Evolutionary conservation across 2,888 invertebrate species (phyloP).

Genomic region (Yponomeuta malinellus): DNA sequence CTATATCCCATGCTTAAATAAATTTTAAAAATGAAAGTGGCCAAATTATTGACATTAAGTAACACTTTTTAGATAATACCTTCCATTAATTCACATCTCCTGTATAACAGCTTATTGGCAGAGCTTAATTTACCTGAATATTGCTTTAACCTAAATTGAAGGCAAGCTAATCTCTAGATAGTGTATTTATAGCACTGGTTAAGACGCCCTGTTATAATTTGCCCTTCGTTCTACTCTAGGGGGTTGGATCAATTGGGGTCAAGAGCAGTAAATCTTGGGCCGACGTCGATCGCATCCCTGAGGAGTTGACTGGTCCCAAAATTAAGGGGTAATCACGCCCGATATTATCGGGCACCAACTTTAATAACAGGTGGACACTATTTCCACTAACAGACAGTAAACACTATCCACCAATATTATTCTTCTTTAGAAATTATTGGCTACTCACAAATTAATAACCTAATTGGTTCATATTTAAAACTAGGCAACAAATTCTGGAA

Average conservation of each 20-base stretch:
- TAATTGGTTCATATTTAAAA: too few relatives aligned
- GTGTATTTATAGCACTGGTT: neutral
- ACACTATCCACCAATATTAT: neutral
- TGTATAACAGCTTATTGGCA: too few relatives aligned
- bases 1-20: too few relatives aligned
- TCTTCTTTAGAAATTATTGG: too few relatives aligned
- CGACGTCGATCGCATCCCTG: conserved; percentile 38
- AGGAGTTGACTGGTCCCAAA: conserved; percentile 38
- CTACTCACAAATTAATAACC: too few relatives aligned
- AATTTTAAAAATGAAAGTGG: too few relatives aligned
- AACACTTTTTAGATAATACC: too few relatives aligned
- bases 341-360: neutral
- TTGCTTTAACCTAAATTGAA: neutral
- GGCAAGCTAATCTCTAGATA: neutral
- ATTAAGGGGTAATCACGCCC: conserved; percentile 45
- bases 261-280: conserved; percentile 53
- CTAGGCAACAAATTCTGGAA: too few relatives aligned
- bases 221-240: conserved; percentile 11
- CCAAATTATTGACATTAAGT: too few relatives aligned
- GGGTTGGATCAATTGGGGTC: conserved; percentile 45
- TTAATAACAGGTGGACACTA: neutral
- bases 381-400: neutral
- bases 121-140: neutral
- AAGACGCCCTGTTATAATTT: conserved; percentile 12
- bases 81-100: too few relatives aligned